A percentile compares a stretch with the other conserved stretches of the same genome.
These are phyloP conservation scores for Porites cylindrica DNA, from an alignment of 92 coral and sea anemone genomes.

Conservation along the genomic window DNA sequence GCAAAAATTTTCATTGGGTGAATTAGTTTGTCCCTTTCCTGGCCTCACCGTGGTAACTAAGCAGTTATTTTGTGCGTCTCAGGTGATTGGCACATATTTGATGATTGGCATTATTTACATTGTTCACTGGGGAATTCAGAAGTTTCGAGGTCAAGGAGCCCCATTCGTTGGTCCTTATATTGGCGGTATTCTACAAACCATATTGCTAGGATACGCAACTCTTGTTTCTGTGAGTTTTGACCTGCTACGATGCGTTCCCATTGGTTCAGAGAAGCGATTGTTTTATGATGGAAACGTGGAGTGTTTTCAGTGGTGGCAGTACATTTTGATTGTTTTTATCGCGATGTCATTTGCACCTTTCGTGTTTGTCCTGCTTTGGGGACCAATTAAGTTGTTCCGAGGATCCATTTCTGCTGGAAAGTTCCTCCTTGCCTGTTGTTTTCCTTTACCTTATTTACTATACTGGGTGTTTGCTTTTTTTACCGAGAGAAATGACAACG, in stretches of 20 bases:
- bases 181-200: constrained; percentile 73
- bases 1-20: constrained; percentile 31
- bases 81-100: constrained; percentile 55
- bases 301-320: constrained; percentile 88
- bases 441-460: constrained; percentile 72
- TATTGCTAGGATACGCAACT: constrained; percentile 82
- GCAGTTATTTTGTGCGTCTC: constrained; percentile 53
- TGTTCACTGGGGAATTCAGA: constrained; percentile 44
- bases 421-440: constrained; percentile 61
- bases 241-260: constrained; percentile 70
- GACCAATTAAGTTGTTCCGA: constrained; percentile 66
- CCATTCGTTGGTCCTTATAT: constrained; percentile 77
- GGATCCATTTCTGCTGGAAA: constrained; percentile 54
- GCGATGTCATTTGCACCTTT: constrained; percentile 66
- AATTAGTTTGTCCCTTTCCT: constrained; percentile 73
- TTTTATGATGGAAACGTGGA: constrained; percentile 66
- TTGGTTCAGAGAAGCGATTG: constrained; percentile 62
- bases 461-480: constrained; percentile 27
- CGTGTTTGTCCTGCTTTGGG: constrained; percentile 64
- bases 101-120: constrained; percentile 50
- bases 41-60: constrained; percentile 82
- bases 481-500: not conserved
- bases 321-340: constrained; percentile 40
- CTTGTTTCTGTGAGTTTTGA: constrained; percentile 54
- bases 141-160: constrained; percentile 38